Evolutionary conservation across 2,113 vertebrate species (phyloP).

Genomic region (Murina feae): DNA sequence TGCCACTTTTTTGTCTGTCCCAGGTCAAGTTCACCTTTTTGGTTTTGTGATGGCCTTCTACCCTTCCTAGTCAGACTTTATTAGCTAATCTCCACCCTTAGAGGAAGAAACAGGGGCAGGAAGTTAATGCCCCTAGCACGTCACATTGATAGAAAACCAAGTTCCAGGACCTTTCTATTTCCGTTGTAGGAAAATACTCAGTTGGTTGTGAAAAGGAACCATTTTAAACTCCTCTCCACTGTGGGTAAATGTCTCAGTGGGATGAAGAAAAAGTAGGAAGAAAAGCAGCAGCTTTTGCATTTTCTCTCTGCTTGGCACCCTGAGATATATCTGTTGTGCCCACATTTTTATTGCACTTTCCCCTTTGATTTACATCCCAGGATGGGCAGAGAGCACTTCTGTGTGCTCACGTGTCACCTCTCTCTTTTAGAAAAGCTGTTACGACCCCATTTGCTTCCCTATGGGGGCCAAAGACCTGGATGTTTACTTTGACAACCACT

Average conservation of each 20-base stretch:
- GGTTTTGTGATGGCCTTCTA: neutral
- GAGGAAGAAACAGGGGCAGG: neutral
- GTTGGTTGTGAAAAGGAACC: neutral
- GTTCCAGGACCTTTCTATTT: neutral
- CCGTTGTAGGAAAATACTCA: neutral
- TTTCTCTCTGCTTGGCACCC: neutral
- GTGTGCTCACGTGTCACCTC: neutral
- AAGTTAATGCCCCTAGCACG: neutral
- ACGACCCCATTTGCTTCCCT: neutral
- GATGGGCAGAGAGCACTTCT: neutral
- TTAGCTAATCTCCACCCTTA: neutral
- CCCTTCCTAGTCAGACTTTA: neutral
- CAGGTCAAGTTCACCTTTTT: neutral
- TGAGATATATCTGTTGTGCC: neutral
- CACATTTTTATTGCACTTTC: neutral
- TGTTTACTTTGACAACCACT: neutral
- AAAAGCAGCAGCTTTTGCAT: neutral
- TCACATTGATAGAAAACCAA: neutral
- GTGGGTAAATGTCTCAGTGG: neutral
- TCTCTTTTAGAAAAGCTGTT: neutral
- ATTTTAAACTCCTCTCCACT: neutral
- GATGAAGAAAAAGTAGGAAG: neutral
- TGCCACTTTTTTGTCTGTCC: neutral
- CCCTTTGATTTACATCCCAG: neutral
- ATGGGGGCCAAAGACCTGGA: neutral